These are phyloP conservation scores for Hofmannophila pseudospretella DNA, from an alignment of 2,888 invertebrate genomes.

Conservation along the genomic window DNA sequence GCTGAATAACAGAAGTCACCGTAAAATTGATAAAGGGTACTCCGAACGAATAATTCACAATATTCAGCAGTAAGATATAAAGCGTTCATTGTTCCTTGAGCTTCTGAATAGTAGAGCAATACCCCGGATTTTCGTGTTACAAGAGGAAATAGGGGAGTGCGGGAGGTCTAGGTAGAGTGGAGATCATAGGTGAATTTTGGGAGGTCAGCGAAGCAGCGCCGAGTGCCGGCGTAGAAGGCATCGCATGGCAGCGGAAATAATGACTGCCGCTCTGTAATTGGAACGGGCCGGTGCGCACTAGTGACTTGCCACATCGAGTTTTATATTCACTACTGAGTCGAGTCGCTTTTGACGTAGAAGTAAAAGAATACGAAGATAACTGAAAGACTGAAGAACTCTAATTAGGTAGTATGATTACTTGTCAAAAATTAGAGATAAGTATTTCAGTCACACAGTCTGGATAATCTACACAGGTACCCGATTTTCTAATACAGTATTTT, in stretches of 20 bases:
- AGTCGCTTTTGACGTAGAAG: too few relatives aligned
- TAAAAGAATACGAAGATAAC: too few relatives aligned
- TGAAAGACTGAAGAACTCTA: too few relatives aligned
- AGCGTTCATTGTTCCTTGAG: constrained; percentile 23
- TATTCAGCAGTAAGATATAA: constrained; percentile 37
- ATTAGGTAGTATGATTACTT: too few relatives aligned
- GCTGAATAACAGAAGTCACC: constrained; percentile 18
- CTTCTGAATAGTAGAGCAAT: constrained; percentile 8
- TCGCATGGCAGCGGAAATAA: constrained; percentile 66
- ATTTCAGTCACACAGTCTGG: too few relatives aligned
- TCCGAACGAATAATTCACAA: constrained; percentile 34
- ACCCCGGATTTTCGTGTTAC: not conserved
- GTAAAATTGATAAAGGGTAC: constrained; percentile 32
- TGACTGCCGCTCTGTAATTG: constrained; percentile 72
- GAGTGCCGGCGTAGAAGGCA: constrained; percentile 47
- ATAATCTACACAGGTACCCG: too few relatives aligned
- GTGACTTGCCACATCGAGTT: constrained; percentile 16
- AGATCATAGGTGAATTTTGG: constrained; percentile 47
- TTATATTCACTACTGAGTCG: not conserved
- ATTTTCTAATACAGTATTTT: too few relatives aligned
- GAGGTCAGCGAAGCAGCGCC: constrained; percentile 53
- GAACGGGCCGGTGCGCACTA: constrained; percentile 51
- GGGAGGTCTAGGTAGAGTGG: constrained; percentile 31
- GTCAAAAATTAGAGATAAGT: too few relatives aligned
- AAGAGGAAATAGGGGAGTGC: constrained; percentile 1